Percentiles rank a stretch among this genome's conserved stretches.
These are phyloP conservation scores for Hydropsyche tenuis DNA, from an alignment of 1,140 invertebrate genomes.

Conservation along the genomic window DNA sequence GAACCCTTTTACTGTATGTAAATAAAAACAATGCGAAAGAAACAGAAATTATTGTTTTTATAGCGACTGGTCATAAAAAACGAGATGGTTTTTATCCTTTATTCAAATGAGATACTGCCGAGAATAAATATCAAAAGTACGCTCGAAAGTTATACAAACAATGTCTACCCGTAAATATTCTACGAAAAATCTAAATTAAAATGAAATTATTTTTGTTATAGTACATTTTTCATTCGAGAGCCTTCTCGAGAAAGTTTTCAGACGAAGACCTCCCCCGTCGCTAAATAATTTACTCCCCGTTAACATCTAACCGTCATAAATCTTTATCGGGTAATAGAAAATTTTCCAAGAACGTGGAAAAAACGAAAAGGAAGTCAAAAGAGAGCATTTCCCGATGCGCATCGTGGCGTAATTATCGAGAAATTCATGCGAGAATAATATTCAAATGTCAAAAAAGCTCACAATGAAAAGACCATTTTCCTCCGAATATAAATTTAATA, in stretches of 20 bases:
- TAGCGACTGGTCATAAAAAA: background rate
- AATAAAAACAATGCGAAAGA: background rate
- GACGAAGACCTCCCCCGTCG: background rate
- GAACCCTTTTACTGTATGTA: conserved; percentile 5
- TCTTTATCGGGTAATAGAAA: conserved; percentile 14
- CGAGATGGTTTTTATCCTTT: background rate
- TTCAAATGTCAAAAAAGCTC: background rate
- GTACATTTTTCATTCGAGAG: too few relatives aligned
- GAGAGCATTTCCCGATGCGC: background rate
- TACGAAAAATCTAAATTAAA: too few relatives aligned
- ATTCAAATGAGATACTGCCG: background rate
- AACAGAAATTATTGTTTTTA: conserved; percentile 11
- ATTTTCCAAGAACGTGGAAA: background rate
- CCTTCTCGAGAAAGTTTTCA: conserved; percentile 1
- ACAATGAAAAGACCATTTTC: background rate
- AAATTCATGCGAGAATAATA: too few relatives aligned
- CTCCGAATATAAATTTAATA: too few relatives aligned
- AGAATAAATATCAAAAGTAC: conserved; percentile 1
- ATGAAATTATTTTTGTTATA: too few relatives aligned
- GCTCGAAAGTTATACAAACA: background rate
- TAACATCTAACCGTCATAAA: conserved; percentile 6
- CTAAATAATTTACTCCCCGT: conserved; percentile 9
- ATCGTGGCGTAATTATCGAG: background rate
- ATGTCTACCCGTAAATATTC: too few relatives aligned
- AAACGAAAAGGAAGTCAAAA: too few relatives aligned